Conservation (phyloP, 2,113 vertebrate genomes). For the Oryzias melastigma region DNA sequence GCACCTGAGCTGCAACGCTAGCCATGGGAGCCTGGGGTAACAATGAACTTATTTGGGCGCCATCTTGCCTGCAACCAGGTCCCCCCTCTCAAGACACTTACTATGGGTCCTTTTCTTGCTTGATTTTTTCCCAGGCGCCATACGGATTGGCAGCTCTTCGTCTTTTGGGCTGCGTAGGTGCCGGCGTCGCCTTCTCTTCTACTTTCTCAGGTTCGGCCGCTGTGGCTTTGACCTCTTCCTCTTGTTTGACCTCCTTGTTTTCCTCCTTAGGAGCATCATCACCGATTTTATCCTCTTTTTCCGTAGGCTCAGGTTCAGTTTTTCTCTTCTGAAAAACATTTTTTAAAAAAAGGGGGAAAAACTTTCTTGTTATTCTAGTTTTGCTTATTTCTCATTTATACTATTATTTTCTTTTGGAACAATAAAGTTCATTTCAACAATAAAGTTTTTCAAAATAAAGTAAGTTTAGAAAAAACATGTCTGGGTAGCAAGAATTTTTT, state of each 20-base stretch:
- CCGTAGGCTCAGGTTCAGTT: slow-evolving; percentile 33
- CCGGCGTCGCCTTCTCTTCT: not conserved
- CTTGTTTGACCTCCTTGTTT: slow-evolving; percentile 1
- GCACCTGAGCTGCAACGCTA: too few relatives aligned
- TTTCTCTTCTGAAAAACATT: slow-evolving; percentile 68
- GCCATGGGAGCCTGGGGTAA: too few relatives aligned
- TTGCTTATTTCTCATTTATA: not conserved
- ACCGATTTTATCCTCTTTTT: slow-evolving; percentile 24
- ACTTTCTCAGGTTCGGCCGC: slow-evolving; percentile 33
- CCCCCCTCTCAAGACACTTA: slow-evolving; percentile 67
- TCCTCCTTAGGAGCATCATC: slow-evolving; percentile 34
- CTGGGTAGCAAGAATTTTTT: too few relatives aligned
- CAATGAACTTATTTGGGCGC: too few relatives aligned
- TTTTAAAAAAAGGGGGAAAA: not conserved
- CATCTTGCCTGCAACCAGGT: too few relatives aligned
- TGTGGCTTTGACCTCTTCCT: slow-evolving; percentile 16
- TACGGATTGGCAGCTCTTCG: slow-evolving; percentile 76
- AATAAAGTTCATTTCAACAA: too few relatives aligned
- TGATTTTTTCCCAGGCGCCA: slow-evolving; percentile 85
- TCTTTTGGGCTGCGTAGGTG: slow-evolving; percentile 33
- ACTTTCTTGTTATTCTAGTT: not conserved
- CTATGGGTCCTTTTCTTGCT: slow-evolving; percentile 77
- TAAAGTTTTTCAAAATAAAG: too few relatives aligned
- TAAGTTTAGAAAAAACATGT: too few relatives aligned
- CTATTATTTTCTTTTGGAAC: too few relatives aligned